A percentile compares a stretch with the other conserved stretches of the same genome.
Evolutionary conservation across 2,888 invertebrate genomes (phyloP).

Genomic region (Mesoligia furuncula): DNA sequence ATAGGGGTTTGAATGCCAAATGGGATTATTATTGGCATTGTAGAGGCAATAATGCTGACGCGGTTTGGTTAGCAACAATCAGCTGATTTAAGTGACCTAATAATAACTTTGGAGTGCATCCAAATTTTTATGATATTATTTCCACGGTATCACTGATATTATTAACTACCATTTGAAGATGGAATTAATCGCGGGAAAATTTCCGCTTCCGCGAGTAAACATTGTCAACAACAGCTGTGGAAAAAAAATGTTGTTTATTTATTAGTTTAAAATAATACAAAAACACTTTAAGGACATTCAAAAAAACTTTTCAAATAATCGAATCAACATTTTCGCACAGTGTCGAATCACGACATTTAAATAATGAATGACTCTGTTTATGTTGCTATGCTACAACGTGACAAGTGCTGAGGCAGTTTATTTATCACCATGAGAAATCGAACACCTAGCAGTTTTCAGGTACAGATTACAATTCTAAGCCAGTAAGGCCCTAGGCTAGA

Average conservation of each 20-base stretch:
- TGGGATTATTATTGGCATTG: conserved; percentile 75
- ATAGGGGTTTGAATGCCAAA: conserved; percentile 77
- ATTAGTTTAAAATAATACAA: background rate
- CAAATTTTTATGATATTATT: conserved; percentile 58
- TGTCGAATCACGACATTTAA: background rate
- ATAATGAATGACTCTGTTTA: background rate
- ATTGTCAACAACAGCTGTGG: conserved; percentile 28
- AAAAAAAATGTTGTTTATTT: background rate
- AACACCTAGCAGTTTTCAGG: conserved; percentile 1
- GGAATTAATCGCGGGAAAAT: background rate
- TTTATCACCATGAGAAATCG: conserved; percentile 14
- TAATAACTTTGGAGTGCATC: conserved; percentile 58
- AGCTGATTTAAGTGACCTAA: conserved; percentile 61
- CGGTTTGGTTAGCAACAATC: conserved; percentile 68
- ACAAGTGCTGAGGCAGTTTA: background rate
- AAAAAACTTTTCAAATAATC: conserved; percentile 1
- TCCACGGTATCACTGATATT: conserved; percentile 19
- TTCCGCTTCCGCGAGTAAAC: conserved; percentile 21
- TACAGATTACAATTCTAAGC: conserved; percentile 11
- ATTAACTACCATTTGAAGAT: conserved; percentile 12
- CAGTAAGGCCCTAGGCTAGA: background rate
- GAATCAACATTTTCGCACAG: background rate
- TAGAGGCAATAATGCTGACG: conserved; percentile 35
- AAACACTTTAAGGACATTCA: background rate
- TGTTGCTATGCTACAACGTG: background rate